These are phyloP conservation scores for Drosophila leontia DNA, from an alignment of 1,140 invertebrate genomes.

Conservation along the genomic window DNA sequence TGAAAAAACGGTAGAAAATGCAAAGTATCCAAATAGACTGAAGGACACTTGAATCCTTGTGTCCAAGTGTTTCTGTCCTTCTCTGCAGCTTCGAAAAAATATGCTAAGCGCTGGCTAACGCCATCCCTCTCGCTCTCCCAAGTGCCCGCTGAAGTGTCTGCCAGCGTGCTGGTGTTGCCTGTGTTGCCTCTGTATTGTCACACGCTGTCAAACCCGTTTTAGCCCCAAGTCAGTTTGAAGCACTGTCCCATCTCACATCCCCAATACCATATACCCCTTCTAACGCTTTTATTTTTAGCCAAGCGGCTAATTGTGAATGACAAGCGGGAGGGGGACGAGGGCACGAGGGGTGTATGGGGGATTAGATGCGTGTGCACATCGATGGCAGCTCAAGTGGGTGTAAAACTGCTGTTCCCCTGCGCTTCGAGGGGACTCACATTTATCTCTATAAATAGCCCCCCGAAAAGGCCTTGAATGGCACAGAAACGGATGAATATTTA, in stretches of 20 bases:
- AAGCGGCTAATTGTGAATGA: slow-evolving; percentile 77
- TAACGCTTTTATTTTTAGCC: slow-evolving; percentile 72
- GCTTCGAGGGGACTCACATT: slow-evolving; percentile 24
- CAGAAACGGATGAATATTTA: slow-evolving; percentile 18
- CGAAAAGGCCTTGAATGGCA: slow-evolving; percentile 17
- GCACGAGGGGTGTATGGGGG: neutral
- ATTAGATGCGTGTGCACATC: slow-evolving; percentile 48
- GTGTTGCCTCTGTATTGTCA: slow-evolving; percentile 63
- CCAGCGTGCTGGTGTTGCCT: slow-evolving; percentile 24
- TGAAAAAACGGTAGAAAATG: slow-evolving; percentile 65
- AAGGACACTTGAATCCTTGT: slow-evolving; percentile 78
- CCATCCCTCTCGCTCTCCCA: slow-evolving; percentile 19
- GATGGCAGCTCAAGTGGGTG: slow-evolving; percentile 74
- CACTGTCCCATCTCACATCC: slow-evolving; percentile 30
- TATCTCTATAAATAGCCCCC: slow-evolving; percentile 52
- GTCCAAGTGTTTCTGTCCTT: slow-evolving; percentile 73
- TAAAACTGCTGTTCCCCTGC: slow-evolving; percentile 56
- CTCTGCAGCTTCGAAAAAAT: slow-evolving; percentile 52
- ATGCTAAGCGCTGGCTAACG: slow-evolving; percentile 56
- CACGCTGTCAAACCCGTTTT: slow-evolving; percentile 74
- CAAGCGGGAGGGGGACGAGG: slow-evolving; percentile 27
- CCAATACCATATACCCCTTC: neutral
- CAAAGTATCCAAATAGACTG: slow-evolving; percentile 83
- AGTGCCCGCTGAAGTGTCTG: slow-evolving; percentile 34
- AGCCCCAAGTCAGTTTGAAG: slow-evolving; percentile 61